A percentile compares a stretch with the other conserved stretches of the same genome.
phyloP scores from a whole-genome alignment of 2,888 invertebrate genomes.

The Julus scanicus region DNA sequence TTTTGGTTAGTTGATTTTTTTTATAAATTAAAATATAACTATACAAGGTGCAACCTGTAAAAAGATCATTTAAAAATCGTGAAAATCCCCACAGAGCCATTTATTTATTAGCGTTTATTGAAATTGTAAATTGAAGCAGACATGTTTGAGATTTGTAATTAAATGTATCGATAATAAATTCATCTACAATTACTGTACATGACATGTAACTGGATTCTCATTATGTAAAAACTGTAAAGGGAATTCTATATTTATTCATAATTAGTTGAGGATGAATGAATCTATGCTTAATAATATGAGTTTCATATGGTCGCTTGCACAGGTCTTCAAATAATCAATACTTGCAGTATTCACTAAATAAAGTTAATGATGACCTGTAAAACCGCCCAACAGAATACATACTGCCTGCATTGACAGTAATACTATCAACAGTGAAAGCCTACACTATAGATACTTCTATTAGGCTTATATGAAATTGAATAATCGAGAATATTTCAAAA shows the following conservation, averaged over 20 bases:
- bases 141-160: not conserved
- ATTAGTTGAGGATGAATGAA: not conserved
- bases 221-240: not conserved
- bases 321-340: not conserved
- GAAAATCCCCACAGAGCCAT: not conserved
- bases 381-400: not conserved
- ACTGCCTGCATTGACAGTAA: not conserved
- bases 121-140: constrained; percentile 30
- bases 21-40: not conserved
- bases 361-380: not conserved
- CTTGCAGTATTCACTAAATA: not conserved
- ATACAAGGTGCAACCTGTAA: not conserved
- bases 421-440: not conserved
- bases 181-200: not conserved
- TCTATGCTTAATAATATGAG: not conserved
- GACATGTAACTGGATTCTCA: not conserved
- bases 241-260: not conserved
- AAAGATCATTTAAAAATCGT: not conserved
- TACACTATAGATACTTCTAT: not conserved
- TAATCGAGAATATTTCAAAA: not conserved
- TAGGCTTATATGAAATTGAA: not conserved
- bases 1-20: no score
- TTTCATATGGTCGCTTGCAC: not conserved
- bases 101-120: not conserved
- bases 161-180: not conserved